Base-by-base conservation (phyloP, 2,888 invertebrate species). In the Tenthredo notha region DNA sequence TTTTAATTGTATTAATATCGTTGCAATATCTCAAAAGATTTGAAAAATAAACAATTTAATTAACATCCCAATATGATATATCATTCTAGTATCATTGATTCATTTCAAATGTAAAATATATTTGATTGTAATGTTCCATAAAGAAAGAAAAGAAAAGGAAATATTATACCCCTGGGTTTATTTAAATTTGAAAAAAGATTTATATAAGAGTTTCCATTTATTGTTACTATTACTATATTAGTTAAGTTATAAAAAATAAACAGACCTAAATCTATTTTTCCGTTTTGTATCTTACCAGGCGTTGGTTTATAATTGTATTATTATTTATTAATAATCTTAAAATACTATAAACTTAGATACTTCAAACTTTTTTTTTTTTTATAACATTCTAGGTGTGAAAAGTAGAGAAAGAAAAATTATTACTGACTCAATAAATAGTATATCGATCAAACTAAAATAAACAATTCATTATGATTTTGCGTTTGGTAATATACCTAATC, bases 381-480 rank as follows among this genome's bases (percentile, higher is more conserved):
- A 37, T 4, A 74, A 47, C 21, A 74, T 25, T 25, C 21, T 47
- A 47, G 74, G 1, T 9, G 25, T 43, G 43, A 43, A 74, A 77
- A 77, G 37, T 77, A 2, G 29, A 54, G n/a, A 15, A 29, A 77
- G 15, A 29, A 54, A 33, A 15, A 29, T 37, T 15, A 29, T 50
- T 77, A 77, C 77, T 54, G 54, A 77, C 54, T 54, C 54, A 18
- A 77, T 54, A 77, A 54, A 54, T 77, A 77, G 77, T 54, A 77
- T 54, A 29, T 33, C 33, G 25, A 77, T 9, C n/a, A 43, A 77
- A 33, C 33, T 77, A 77, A 77, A 50, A 77, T 77, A 54, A 29
- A 74, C 18, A 74, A 15, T 74, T 47, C 21, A 43, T 43, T 74
- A 9, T 47, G 43, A 43, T 40, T 43, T 74, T 43, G 6, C 15